These are phyloP conservation scores for Zosterops japonicus DNA, from an alignment of 2,113 vertebrate genomes.

Conservation along the genomic window DNA sequence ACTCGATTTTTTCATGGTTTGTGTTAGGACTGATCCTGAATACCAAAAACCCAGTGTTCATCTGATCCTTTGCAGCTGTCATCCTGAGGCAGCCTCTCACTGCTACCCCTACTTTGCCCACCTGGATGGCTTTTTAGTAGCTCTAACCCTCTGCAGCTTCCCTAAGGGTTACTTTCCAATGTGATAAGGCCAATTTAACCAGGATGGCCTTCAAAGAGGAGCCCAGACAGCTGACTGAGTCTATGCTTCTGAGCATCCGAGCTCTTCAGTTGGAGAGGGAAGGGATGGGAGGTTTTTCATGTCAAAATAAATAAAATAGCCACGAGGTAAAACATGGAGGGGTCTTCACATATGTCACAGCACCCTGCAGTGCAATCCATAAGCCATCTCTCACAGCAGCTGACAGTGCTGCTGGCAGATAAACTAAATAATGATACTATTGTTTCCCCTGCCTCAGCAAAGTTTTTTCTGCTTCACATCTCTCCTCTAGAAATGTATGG, in stretches of 20 bases:
- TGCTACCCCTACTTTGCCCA: not conserved
- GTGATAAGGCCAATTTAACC: not conserved
- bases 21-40: not conserved
- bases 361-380: not conserved
- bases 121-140: not conserved
- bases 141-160: not conserved
- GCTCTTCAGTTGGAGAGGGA: not conserved
- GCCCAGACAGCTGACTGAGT: not conserved
- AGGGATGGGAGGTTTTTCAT: not conserved
- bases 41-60: rapidly evolving
- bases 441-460: not conserved
- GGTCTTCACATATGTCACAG: not conserved
- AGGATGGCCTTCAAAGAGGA: not conserved
- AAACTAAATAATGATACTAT: not conserved
- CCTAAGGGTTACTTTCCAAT: not conserved
- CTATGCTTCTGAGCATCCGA: not conserved
- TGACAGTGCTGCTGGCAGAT: not conserved
- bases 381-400: not conserved
- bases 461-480: not conserved
- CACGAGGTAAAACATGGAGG: not conserved
- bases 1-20: not conserved
- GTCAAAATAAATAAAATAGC: not conserved
- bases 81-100: not conserved
- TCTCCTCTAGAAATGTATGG: not conserved
- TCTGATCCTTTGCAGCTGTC: not conserved